A percentile compares a stretch with the other conserved stretches of the same genome.
phyloP scores from a whole-genome alignment of 2,888 invertebrate genomes.

The Plebejus anna region DNA sequence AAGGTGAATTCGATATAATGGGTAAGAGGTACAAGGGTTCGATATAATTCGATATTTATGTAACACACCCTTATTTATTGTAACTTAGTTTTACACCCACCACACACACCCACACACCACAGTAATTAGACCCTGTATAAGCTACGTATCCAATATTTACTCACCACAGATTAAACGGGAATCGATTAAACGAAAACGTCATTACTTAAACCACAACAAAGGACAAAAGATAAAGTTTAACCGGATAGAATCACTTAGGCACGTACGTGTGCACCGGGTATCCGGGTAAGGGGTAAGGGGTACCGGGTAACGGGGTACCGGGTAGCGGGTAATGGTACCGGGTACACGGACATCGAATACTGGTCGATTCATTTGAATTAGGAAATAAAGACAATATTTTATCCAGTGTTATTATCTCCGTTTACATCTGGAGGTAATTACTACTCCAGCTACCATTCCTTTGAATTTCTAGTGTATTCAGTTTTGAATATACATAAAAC shows the following conservation, averaged over 20 bases:
- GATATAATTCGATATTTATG: too few species aligned
- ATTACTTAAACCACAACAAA: conserved; percentile 40
- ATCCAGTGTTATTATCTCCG: not conserved
- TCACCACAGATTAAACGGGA: not conserved
- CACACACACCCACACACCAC: too few species aligned
- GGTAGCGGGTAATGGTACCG: conserved; percentile 16
- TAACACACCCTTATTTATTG: too few species aligned
- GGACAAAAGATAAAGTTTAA: conserved; percentile 50
- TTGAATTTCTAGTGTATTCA: too few species aligned
- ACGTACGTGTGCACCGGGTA: conserved; percentile 47
- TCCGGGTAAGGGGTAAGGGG: not conserved
- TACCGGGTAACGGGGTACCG: conserved; percentile 21
- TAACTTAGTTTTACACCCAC: too few species aligned
- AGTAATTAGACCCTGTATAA: too few species aligned
- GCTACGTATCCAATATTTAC: too few species aligned
- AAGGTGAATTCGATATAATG: too few species aligned
- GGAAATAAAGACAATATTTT: conserved; percentile 17
- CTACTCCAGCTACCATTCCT: too few species aligned
- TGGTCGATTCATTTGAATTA: conserved; percentile 21
- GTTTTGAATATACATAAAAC: too few species aligned
- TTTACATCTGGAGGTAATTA: too few species aligned
- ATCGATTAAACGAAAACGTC: conserved; percentile 41
- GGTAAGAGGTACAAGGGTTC: too few species aligned
- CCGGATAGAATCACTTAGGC: conserved; percentile 57
- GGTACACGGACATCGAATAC: conserved; percentile 33